Evolutionary conservation across 2,888 invertebrate species (phyloP).

Genomic region (Tyria jacobaeae): DNA sequence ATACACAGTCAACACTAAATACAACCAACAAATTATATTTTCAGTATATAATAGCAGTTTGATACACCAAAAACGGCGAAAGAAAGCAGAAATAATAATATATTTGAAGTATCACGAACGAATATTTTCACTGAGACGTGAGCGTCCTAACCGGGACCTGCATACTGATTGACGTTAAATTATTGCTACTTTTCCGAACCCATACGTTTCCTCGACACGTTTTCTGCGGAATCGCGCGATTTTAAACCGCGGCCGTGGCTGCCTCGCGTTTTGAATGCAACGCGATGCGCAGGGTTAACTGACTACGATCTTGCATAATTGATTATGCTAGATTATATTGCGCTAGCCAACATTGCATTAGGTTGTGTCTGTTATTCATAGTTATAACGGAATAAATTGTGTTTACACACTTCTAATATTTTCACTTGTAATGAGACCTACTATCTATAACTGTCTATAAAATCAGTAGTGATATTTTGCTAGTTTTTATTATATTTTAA

Average conservation of each 20-base stretch:
- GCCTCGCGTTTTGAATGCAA: conserved; percentile 37
- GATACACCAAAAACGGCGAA: conserved; percentile 67
- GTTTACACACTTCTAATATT: too few relatives aligned
- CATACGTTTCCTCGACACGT: conserved; percentile 52
- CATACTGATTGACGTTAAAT: conserved; percentile 68
- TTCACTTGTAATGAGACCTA: not conserved
- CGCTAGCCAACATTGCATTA: conserved; percentile 7
- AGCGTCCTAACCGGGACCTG: conserved; percentile 65
- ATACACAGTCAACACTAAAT: conserved; percentile 34
- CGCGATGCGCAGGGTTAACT: conserved; percentile 39
- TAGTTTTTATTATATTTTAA: too few relatives aligned
- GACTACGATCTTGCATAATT: conserved; percentile 39
- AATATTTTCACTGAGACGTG: conserved; percentile 78
- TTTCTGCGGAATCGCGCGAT: conserved; percentile 54
- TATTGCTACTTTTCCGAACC: conserved; percentile 64
- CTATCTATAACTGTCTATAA: too few relatives aligned
- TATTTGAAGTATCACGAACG: conserved; percentile 70
- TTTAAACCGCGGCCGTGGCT: conserved; percentile 37
- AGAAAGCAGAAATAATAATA: conserved; percentile 78
- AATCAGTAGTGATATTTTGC: too few relatives aligned
- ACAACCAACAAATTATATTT: conserved; percentile 56
- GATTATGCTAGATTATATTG: conserved; percentile 37
- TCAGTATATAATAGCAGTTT: conserved; percentile 60
- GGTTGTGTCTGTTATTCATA: conserved; percentile 13
- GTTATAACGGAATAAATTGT: conserved; percentile 17